Conservation (phyloP, 2,113 vertebrate species). For the Propithecus coquereli region DNA sequence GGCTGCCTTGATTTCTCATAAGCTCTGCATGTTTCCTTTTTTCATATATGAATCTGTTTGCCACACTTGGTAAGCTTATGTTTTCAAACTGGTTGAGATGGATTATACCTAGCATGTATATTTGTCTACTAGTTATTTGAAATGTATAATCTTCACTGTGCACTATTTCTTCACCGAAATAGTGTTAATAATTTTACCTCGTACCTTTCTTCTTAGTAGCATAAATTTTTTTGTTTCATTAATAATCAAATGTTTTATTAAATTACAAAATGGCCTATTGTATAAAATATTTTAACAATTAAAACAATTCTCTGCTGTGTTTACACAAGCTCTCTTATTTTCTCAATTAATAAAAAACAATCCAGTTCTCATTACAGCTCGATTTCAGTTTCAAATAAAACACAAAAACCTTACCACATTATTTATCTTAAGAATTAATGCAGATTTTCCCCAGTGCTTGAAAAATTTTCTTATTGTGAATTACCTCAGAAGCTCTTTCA, state of each 20-base stretch:
- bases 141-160: not conserved
- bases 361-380: not conserved
- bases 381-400: not conserved
- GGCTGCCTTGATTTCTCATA: not conserved
- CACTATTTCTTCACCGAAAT: not conserved
- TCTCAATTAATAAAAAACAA: not conserved
- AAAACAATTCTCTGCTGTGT: not conserved
- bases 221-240: conserved; percentile 26
- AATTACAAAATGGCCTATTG: not conserved
- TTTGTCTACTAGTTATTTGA: not conserved
- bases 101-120: not conserved
- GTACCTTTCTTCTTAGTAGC: not conserved
- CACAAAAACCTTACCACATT: not conserved
- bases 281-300: not conserved
- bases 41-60: not conserved
- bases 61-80: not conserved
- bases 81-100: not conserved
- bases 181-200: not conserved
- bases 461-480: not conserved
- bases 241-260: not conserved
- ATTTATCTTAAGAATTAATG: not conserved
- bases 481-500: not conserved
- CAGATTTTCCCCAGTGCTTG: not conserved
- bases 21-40: not conserved
- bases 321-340: conserved; percentile 9